phyloP scores from a whole-genome alignment of 2,113 vertebrate species.

The Empidonax traillii region DNA sequence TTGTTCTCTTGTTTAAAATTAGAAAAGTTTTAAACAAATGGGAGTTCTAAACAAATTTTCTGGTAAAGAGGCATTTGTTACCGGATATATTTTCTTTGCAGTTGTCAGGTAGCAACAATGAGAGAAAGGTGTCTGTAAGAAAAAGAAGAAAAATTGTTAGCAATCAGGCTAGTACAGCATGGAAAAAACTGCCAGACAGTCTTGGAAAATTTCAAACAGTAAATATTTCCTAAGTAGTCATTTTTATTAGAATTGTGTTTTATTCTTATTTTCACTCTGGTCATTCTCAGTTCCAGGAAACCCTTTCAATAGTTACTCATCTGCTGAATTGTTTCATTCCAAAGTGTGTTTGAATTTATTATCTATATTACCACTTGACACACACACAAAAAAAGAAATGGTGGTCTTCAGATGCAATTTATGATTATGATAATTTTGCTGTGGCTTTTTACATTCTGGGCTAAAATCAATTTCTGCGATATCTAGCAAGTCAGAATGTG shows the following conservation, averaged over 20 bases:
- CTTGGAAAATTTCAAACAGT: not conserved
- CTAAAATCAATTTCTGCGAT: not conserved
- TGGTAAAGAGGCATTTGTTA: not conserved
- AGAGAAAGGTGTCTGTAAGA: not conserved
- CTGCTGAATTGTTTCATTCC: not conserved
- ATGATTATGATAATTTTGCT: not conserved
- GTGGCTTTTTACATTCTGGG: not conserved
- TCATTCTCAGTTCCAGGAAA: not conserved
- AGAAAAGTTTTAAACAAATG: not conserved
- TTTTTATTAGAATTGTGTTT: not conserved
- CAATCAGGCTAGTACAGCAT: not conserved
- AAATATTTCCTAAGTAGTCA: not conserved
- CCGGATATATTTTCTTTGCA: not conserved
- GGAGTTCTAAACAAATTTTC: not conserved
- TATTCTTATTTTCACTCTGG: not conserved
- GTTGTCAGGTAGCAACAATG: not conserved
- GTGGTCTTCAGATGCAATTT: not conserved
- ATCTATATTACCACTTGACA: not conserved
- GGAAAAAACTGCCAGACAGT: not conserved
- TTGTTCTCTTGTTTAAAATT: not conserved
- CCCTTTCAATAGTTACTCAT: not conserved
- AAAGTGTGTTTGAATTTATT: not conserved
- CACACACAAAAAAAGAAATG: not conserved
- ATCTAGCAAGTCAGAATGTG: not conserved
- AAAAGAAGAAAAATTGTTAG: not conserved